Percentiles rank a stretch among this genome's conserved stretches.
These are phyloP conservation scores for Drosophila picticornis DNA, from an alignment of 2,888 invertebrate genomes.

Conservation along the genomic window DNA sequence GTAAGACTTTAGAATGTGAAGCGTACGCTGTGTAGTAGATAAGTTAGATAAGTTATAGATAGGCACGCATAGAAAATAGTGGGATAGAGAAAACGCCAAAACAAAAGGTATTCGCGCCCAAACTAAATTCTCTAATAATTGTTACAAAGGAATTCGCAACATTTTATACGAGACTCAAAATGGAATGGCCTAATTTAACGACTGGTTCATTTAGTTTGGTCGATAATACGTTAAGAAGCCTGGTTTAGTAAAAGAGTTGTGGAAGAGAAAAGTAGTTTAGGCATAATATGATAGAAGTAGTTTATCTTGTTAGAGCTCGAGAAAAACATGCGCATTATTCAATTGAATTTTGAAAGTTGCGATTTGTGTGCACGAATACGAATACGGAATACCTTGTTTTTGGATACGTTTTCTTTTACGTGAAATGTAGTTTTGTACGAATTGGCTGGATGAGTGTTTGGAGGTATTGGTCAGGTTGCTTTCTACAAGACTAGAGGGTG, in stretches of 20 bases:
- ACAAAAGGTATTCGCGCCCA: conserved; percentile 83
- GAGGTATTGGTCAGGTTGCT: conserved; percentile 81
- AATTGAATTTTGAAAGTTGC: conserved; percentile 31
- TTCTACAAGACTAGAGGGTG: conserved; percentile 82
- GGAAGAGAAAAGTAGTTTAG: conserved; percentile 34
- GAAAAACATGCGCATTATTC: conserved; percentile 58
- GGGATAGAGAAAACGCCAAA: conserved; percentile 81
- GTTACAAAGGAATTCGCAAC: conserved; percentile 40
- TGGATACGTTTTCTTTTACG: conserved; percentile 85
- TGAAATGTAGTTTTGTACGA: conserved; percentile 84
- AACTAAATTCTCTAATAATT: conserved; percentile 71
- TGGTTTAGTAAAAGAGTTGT: conserved; percentile 48
- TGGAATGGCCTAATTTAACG: not conserved
- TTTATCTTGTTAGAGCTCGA: conserved; percentile 57
- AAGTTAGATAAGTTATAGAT: conserved; percentile 45
- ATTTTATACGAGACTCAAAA: conserved; percentile 6
- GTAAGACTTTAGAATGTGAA: conserved; percentile 9
- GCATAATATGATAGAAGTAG: conserved; percentile 11
- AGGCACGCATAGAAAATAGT: conserved; percentile 32
- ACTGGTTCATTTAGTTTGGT: conserved; percentile 76
- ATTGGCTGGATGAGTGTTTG: conserved; percentile 83
- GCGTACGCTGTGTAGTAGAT: conserved; percentile 32
- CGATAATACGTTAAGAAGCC: conserved; percentile 66
- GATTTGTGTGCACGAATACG: conserved; percentile 46
- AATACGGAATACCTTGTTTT: conserved; percentile 86